Conservation (phyloP, 2,113 vertebrate genomes). For the Notiomystis cincta region DNA sequence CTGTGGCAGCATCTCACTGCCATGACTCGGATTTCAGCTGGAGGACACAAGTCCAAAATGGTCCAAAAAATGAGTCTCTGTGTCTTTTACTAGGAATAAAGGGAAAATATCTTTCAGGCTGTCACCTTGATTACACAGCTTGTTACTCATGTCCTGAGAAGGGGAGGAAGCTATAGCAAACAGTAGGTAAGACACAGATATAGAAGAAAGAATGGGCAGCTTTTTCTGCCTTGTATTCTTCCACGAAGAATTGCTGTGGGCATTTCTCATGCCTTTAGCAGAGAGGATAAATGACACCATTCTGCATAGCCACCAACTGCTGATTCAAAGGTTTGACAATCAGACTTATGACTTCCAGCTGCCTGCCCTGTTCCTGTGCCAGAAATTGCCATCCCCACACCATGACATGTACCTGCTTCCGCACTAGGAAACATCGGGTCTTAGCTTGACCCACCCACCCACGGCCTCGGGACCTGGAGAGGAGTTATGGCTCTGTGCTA, state of each 20-base stretch:
- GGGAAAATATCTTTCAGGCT: neutral
- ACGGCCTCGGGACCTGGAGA: neutral
- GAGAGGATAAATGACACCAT: neutral
- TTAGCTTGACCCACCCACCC: neutral
- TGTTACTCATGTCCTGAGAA: neutral
- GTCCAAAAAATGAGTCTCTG: neutral
- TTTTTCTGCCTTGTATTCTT: neutral
- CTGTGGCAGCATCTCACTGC: neutral
- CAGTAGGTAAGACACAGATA: neutral
- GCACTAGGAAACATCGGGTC: rapidly evolving
- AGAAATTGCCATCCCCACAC: neutral
- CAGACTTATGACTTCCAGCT: neutral
- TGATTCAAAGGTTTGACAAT: neutral
- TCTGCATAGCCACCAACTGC: neutral
- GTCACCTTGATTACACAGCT: neutral
- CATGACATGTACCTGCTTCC: neutral
- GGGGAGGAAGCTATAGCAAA: neutral
- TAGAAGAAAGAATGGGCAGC: neutral
- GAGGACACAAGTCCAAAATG: neutral
- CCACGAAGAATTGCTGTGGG: neutral
- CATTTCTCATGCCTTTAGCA: neutral
- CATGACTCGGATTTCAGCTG: neutral
- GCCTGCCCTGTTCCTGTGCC: neutral
- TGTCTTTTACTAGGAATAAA: neutral
- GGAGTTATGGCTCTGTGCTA: rapidly evolving